phyloP scores from a whole-genome alignment of 2,113 vertebrate species.

The Petaurus breviceps region DNA sequence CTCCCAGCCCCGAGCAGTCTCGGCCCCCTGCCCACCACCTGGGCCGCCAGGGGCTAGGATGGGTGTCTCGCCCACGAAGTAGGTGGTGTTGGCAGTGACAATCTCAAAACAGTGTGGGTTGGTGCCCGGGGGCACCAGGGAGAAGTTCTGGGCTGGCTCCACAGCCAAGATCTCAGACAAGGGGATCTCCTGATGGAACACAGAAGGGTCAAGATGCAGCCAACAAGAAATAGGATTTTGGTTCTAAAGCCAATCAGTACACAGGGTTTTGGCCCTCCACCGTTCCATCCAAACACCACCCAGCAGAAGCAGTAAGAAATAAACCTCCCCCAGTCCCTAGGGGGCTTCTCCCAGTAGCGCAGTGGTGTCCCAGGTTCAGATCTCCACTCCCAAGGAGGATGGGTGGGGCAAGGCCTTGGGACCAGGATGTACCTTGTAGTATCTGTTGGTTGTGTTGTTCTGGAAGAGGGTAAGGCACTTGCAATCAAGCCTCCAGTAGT shows the following conservation, averaged over 20 bases:
- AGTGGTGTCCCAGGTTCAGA: background rate
- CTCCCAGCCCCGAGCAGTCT: constrained; percentile 90
- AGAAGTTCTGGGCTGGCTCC: constrained; percentile 86
- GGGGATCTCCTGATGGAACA: constrained; percentile 88
- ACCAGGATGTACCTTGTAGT: constrained; percentile 88
- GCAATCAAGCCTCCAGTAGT: constrained; percentile 93
- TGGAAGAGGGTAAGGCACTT: constrained; percentile 95
- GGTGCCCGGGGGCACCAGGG: constrained; percentile 85
- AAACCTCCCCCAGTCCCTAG: too few relatives aligned
- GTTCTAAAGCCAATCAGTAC: too few relatives aligned
- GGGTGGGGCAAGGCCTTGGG: background rate
- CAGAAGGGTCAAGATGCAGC: background rate
- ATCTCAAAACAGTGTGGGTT: constrained; percentile 93
- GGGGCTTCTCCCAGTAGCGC: too few relatives aligned
- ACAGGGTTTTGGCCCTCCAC: too few relatives aligned
- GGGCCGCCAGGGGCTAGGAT: constrained; percentile 78
- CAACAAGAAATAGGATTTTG: background rate
- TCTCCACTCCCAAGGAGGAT: fast-evolving
- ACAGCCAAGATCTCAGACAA: constrained; percentile 91
- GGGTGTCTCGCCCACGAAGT: constrained; percentile 91
- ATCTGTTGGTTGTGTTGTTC: constrained; percentile 93
- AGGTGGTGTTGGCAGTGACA: constrained; percentile 88
- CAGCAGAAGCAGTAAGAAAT: too few relatives aligned
- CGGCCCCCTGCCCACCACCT: constrained; percentile 86
- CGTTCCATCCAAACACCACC: too few relatives aligned